Percentiles rank a stretch among this genome's conserved stretches.
These are phyloP conservation scores for Latheticus oryzae DNA, from an alignment of 2,888 invertebrate genomes.

Conservation along the genomic window DNA sequence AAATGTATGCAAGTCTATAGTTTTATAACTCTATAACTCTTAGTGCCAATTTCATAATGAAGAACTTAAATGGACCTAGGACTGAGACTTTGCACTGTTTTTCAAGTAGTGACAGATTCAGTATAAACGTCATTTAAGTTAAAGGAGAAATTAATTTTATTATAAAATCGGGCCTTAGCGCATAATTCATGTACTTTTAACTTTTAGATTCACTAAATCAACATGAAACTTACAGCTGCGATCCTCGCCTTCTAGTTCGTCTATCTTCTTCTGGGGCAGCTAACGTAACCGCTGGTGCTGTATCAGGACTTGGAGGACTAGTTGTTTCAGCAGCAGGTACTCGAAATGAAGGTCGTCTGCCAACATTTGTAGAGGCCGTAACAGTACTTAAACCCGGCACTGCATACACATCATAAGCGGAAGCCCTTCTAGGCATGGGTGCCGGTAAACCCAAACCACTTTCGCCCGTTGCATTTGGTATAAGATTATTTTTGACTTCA, in stretches of 20 bases:
- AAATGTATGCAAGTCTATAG: too few species aligned
- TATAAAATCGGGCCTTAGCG: neutral
- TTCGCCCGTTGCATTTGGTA: slow-evolving; percentile 55
- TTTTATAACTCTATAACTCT: too few species aligned
- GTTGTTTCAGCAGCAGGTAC: slow-evolving; percentile 70
- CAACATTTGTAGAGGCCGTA: slow-evolving; percentile 55
- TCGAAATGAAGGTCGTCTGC: slow-evolving; percentile 72
- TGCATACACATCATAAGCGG: slow-evolving; percentile 87
- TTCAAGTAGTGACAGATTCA: neutral
- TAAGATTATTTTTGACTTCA: slow-evolving; percentile 68
- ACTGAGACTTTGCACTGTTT: neutral
- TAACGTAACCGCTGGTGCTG: slow-evolving; percentile 57
- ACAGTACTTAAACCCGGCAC: slow-evolving; percentile 71
- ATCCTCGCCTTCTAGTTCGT: slow-evolving; percentile 81
- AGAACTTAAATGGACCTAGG: too few species aligned
- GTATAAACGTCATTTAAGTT: too few species aligned
- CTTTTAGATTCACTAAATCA: slow-evolving; percentile 15
- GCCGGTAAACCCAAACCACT: slow-evolving; percentile 77
- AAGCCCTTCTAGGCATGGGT: slow-evolving; percentile 82
- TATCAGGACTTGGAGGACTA: slow-evolving; percentile 70
- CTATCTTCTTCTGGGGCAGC: slow-evolving; percentile 74
- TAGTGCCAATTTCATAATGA: too few species aligned
- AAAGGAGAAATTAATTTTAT: too few species aligned
- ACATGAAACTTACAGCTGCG: slow-evolving; percentile 80
- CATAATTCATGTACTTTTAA: too few species aligned